These are phyloP conservation scores for Drosophila lacteicornis DNA, from an alignment of 1,140 invertebrate genomes.

Conservation along the genomic window DNA sequence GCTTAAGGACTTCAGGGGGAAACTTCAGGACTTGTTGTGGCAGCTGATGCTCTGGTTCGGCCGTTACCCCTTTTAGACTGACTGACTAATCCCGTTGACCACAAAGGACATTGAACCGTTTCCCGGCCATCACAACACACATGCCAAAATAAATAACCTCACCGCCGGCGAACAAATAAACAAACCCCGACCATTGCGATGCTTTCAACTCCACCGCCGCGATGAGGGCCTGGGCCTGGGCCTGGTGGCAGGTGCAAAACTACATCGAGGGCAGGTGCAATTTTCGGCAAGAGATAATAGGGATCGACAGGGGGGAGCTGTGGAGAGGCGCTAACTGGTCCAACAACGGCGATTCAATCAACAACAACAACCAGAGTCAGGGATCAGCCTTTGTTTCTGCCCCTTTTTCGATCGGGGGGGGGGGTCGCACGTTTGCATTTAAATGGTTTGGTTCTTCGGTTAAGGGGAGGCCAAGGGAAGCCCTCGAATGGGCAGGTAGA, in stretches of 20 bases:
- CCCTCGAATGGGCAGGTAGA: no score
- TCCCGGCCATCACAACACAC: slow-evolving; percentile 32
- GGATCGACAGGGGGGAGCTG: background rate
- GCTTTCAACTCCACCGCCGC: slow-evolving; percentile 60
- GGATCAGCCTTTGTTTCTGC: slow-evolving; percentile 18
- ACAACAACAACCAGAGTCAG: slow-evolving; percentile 21
- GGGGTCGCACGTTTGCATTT: background rate
- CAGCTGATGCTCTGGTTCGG: background rate
- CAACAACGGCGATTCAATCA: slow-evolving; percentile 54
- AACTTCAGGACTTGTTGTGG: background rate
- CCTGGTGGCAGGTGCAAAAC: slow-evolving; percentile 76
- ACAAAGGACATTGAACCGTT: slow-evolving; percentile 64
- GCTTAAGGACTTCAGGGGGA: background rate
- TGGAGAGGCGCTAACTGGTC: slow-evolving; percentile 61
- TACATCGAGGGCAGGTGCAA: slow-evolving; percentile 62
- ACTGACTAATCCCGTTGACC: slow-evolving; percentile 39
- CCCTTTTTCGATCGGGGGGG: background rate
- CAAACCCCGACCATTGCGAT: slow-evolving; percentile 32
- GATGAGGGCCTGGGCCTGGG: slow-evolving; percentile 13
- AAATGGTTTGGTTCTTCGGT: slow-evolving; percentile 8
- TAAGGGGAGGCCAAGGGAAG: background rate
- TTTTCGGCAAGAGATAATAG: slow-evolving; percentile 38
- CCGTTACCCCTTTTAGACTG: slow-evolving; percentile 1
- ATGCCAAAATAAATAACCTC: slow-evolving; percentile 64
- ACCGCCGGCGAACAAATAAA: slow-evolving; percentile 40